Conservation (phyloP, 2,797 vertebrate species). For the Valencia hispanica region DNA sequence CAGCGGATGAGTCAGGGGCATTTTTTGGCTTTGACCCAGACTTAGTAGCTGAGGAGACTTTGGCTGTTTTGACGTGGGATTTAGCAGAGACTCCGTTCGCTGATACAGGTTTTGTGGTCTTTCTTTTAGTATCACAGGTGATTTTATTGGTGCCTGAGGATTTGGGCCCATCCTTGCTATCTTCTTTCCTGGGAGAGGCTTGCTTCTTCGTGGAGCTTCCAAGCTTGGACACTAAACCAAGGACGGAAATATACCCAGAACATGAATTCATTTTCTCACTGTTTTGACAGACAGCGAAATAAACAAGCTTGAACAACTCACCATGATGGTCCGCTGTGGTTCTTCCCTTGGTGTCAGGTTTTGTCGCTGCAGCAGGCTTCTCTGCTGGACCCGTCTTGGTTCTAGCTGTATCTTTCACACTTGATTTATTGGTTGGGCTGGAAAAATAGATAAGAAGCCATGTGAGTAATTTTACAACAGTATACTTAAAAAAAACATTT, state of each 20-base stretch:
- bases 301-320: conserved; percentile 64
- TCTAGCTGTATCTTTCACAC: conserved; percentile 78
- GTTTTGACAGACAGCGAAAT: not conserved
- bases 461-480: conserved; percentile 7
- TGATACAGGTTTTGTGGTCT: conserved; percentile 74
- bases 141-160: conserved; percentile 65
- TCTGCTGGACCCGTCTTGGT: conserved; percentile 76
- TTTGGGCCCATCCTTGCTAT: conserved; percentile 76
- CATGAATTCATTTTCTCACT: not conserved
- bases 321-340: conserved; percentile 82
- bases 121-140: conserved; percentile 81
- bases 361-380: conserved; percentile 70
- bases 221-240: conserved; percentile 80
- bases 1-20: conserved; percentile 59
- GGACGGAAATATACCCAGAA: conserved; percentile 12
- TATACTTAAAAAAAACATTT: not conserved
- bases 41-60: conserved; percentile 71
- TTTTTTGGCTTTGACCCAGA: conserved; percentile 84
- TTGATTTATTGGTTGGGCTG: conserved; percentile 84
- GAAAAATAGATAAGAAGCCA: conserved; percentile 37
- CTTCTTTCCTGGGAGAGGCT: conserved; percentile 87
- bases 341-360: conserved; percentile 82
- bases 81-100: conserved; percentile 72
- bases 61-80: conserved; percentile 76
- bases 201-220: conserved; percentile 82